Evolutionary conservation across 2,888 invertebrate species (phyloP).

Genomic region (Empis livida): DNA sequence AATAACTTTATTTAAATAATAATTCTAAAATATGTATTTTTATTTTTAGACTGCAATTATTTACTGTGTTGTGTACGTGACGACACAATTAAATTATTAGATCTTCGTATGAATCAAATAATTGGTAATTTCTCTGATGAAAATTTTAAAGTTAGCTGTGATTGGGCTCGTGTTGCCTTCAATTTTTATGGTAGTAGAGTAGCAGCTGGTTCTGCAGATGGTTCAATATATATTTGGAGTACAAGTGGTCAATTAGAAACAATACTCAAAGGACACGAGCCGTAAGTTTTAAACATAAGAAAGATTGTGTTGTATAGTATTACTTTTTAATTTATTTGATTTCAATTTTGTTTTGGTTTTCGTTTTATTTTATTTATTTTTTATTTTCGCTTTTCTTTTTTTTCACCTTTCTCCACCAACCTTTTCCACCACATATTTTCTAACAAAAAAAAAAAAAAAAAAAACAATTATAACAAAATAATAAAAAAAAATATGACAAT

Average conservation of each 20-base stretch:
- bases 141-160: slow-evolving; percentile 88
- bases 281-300: slow-evolving; percentile 43
- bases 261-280: slow-evolving; percentile 60
- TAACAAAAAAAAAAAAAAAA: background rate
- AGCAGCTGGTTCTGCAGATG: slow-evolving; percentile 86
- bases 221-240: slow-evolving; percentile 87
- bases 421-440: slow-evolving; percentile 16
- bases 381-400: slow-evolving; percentile 8
- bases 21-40: slow-evolving; percentile 11
- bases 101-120: slow-evolving; percentile 88
- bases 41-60: slow-evolving; percentile 69
- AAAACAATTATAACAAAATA: background rate
- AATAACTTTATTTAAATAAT: background rate
- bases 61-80: slow-evolving; percentile 88
- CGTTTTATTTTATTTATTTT: slow-evolving; percentile 1
- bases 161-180: slow-evolving; percentile 86
- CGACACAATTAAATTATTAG: slow-evolving; percentile 87
- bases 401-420: slow-evolving; percentile 9
- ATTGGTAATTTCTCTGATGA: slow-evolving; percentile 79
- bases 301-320: no score
- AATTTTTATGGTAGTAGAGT: slow-evolving; percentile 83
- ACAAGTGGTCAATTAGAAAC: slow-evolving; percentile 60
- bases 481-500: background rate
- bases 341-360: slow-evolving; percentile 3
- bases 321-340: slow-evolving; percentile 1